Conservation (phyloP, 2,888 invertebrate species). For the Atherix ibis region DNA sequence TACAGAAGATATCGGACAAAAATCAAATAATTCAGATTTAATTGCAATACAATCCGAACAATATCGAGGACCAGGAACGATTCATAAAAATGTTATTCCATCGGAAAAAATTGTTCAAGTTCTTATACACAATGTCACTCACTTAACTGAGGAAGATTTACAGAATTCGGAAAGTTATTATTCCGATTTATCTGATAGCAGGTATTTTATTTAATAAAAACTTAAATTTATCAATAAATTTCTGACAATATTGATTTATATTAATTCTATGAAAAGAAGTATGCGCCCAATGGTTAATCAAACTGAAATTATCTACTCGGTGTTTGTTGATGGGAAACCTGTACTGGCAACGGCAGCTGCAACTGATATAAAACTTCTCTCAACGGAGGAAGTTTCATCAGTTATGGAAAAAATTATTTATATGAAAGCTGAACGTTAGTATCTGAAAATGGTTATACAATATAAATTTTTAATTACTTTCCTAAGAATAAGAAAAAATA, state of each 20-base stretch:
- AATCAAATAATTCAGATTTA: too few relatives aligned
- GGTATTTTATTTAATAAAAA: slow-evolving; percentile 12
- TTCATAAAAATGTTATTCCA: too few relatives aligned
- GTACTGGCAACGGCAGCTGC: slow-evolving; percentile 68
- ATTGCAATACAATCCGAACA: too few relatives aligned
- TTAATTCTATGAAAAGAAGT: too few relatives aligned
- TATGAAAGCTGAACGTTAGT: slow-evolving; percentile 75
- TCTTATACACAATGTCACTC: slow-evolving; percentile 50
- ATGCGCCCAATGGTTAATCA: slow-evolving; percentile 29
- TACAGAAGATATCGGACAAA: too few relatives aligned
- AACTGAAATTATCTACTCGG: slow-evolving; percentile 59
- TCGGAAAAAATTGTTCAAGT: slow-evolving; percentile 41
- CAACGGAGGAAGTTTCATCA: slow-evolving; percentile 56
- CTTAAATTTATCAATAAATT: neutral
- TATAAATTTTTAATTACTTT: slow-evolving; percentile 1
- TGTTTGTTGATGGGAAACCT: slow-evolving; percentile 61
- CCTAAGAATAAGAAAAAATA: too few relatives aligned
- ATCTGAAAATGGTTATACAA: neutral
- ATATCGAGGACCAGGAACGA: too few relatives aligned
- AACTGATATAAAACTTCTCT: slow-evolving; percentile 65
- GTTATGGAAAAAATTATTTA: slow-evolving; percentile 61
- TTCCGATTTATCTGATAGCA: slow-evolving; percentile 24
- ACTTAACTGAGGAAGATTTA: slow-evolving; percentile 33
- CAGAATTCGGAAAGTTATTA: slow-evolving; percentile 17
- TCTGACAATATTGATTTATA: too few relatives aligned